A percentile compares a stretch with the other conserved stretches of the same genome.
phyloP scores from a whole-genome alignment of 2,888 invertebrate species.

The Flexamia atlantica region DNA sequence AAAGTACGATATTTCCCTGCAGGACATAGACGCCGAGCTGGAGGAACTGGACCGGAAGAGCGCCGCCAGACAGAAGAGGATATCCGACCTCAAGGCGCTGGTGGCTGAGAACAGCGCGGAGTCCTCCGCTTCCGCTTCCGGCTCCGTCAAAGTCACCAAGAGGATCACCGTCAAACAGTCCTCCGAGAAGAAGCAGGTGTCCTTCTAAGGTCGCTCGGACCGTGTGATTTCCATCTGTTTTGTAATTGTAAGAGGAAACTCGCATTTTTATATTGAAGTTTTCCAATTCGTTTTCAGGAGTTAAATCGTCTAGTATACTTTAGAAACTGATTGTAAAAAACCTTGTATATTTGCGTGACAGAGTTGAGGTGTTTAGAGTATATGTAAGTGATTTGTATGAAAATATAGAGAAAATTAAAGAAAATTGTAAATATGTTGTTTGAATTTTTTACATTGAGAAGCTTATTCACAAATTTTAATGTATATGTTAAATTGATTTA shows the following conservation, averaged over 20 bases:
- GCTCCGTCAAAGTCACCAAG: conserved; percentile 48
- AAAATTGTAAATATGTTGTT: conserved; percentile 26
- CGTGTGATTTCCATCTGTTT: conserved; percentile 18
- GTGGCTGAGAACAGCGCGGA: conserved; percentile 77
- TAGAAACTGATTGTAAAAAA: not conserved
- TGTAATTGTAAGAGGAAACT: conserved; percentile 15
- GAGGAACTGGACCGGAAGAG: conserved; percentile 83
- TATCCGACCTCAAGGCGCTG: conserved; percentile 83
- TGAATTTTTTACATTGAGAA: not conserved
- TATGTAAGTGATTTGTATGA: conserved; percentile 23
- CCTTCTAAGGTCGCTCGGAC: conserved; percentile 49
- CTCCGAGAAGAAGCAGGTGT: conserved; percentile 58
- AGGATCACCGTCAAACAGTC: conserved; percentile 52
- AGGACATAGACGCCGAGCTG: conserved; percentile 87
- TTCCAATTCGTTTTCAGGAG: not conserved
- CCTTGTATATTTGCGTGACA: conserved; percentile 8
- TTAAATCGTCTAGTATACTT: not conserved
- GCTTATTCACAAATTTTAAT: not conserved
- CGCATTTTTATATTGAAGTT: conserved; percentile 26
- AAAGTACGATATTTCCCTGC: no score
- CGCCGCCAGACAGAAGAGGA: conserved; percentile 84
- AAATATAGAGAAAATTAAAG: conserved; percentile 8
- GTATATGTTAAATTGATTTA: no score
- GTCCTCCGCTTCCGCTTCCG: conserved; percentile 22
- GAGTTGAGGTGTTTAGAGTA: conserved; percentile 5